Conservation (phyloP, 2,113 vertebrate genomes). For the Ascaphus truei region DNA sequence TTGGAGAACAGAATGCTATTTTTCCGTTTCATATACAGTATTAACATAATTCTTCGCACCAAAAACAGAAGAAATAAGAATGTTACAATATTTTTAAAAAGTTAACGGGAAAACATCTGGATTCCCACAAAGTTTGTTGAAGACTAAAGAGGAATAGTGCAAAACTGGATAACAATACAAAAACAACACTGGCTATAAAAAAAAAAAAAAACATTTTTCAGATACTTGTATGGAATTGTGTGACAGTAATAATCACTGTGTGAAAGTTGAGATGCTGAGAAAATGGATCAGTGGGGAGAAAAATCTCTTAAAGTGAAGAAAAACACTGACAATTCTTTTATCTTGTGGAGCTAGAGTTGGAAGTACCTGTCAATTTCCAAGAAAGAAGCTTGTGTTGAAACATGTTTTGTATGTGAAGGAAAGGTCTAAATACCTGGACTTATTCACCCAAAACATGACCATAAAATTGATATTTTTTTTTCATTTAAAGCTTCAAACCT, state of each 20-base stretch:
- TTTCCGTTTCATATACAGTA: no score
- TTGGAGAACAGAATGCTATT: no score
- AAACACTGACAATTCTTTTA: conserved; percentile 17
- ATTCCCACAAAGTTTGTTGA: neutral
- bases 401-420: neutral
- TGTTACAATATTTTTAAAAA: no score
- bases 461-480: no score
- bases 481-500: no score
- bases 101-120: neutral
- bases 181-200: neutral
- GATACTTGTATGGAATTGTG: conserved; percentile 6
- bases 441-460: neutral
- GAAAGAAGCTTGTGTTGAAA: neutral
- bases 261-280: conserved; percentile 17
- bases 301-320: neutral
- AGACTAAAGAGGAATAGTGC: neutral
- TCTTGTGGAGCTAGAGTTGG: neutral
- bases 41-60: no score
- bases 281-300: neutral
- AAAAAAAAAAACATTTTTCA: conserved; percentile 18
- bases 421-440: neutral
- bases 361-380: neutral
- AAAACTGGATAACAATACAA: conserved; percentile 3
- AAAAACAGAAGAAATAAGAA: no score
- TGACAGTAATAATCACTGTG: conserved; percentile 17